Base-by-base conservation (phyloP, 2,113 vertebrate species). In the Microtus ochrogaster region DNA sequence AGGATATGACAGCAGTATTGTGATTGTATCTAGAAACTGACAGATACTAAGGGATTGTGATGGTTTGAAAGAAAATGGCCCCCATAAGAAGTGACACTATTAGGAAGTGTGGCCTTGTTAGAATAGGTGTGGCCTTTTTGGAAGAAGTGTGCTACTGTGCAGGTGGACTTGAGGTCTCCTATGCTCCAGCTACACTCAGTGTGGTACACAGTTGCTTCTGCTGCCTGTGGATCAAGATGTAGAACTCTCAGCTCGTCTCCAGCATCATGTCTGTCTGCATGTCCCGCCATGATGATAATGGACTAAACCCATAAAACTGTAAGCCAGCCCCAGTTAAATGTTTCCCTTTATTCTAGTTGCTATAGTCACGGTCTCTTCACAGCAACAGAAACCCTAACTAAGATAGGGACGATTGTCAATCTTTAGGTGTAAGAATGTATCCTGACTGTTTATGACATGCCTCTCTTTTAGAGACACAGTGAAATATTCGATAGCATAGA, bases 351-450 rank as follows among this genome's bases (percentile, higher is more conserved):
- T 70, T 30, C 28, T 0, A 30, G 33, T 70, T n/a, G 68, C 33
- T 17, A 7, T n/a, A 14, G 68, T 70, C 33, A 70, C n/a, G 68
- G 36, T n/a, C 36, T 21, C 36, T 72, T 72, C 17, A 72, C 36
- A n/a, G 68, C 68, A 72, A 72, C n/a, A 72, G 17, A 72, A 21
- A 19, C 36, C 68, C 68, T 70, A 70, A 33, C 30, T 70, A n/a
- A n/a, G 7, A 72, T 17, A 72, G 17, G 70, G 36, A 72, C n/a
- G 26, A 65, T 66, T 0, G 47, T 30, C 66, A 73, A 5, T 68
- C 61, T 92, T 93, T 73, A 82, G 47, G 33, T 83, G 78, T 39
- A 63, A 95, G 30, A 94, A 89, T 44, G 14, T 65, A 85, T 74
- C 39, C 79, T 11, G 21, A 81, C 83, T 96, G 72, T 73, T 92